phyloP scores from a whole-genome alignment of 1,140 invertebrate genomes.

The Brevipalpus yothersi region DNA sequence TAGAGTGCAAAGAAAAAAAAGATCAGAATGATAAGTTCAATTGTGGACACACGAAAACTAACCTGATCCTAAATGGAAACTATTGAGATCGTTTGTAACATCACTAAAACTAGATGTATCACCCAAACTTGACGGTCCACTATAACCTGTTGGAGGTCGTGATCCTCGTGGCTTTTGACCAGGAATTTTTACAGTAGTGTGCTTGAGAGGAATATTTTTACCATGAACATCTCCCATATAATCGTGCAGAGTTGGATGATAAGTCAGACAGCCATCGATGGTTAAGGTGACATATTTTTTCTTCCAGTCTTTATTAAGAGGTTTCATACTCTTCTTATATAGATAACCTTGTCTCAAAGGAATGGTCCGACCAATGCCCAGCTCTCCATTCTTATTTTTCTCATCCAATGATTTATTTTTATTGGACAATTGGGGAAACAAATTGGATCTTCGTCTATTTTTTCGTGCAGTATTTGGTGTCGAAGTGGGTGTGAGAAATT shows the following conservation, averaged over 20 bases:
- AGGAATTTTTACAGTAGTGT: constrained; percentile 89
- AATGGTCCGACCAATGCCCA: constrained; percentile 80
- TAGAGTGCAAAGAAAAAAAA: background rate
- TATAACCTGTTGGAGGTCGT: background rate
- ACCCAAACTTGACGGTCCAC: constrained; percentile 1
- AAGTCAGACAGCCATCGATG: constrained; percentile 76
- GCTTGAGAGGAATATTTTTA: constrained; percentile 84
- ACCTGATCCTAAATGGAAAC: constrained; percentile 7
- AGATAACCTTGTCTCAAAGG: constrained; percentile 75
- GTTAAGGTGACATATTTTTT: constrained; percentile 95
- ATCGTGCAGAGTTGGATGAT: constrained; percentile 85
- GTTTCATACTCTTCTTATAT: constrained; percentile 73
- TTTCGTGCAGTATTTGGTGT: constrained; percentile 68
- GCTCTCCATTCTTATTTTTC: constrained; percentile 34
- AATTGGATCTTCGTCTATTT: constrained; percentile 66
- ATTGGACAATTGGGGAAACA: constrained; percentile 31
- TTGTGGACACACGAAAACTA: background rate
- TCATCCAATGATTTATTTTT: constrained; percentile 22
- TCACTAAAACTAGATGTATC: constrained; percentile 9
- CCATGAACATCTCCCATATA: constrained; percentile 94
- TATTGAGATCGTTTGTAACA: constrained; percentile 11
- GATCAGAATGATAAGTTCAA: background rate
- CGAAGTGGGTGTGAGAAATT: constrained; percentile 51
- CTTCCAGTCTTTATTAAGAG: constrained; percentile 92
- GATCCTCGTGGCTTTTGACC: constrained; percentile 63